phyloP scores from a whole-genome alignment of 2,797 vertebrate genomes.

The Jordanella pulchra region DNA sequence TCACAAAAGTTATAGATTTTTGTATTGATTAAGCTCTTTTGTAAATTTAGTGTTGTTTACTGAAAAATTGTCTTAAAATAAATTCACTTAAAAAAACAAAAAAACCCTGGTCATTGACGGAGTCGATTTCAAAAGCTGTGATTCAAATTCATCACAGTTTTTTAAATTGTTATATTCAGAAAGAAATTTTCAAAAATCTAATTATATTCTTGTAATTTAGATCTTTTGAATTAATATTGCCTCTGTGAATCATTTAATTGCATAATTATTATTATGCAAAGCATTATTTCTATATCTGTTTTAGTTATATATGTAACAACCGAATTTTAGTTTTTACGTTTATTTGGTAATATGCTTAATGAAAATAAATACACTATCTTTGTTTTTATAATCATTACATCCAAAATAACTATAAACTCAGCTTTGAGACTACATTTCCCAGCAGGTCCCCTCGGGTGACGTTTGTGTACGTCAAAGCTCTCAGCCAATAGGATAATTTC shows the following conservation, averaged over 20 bases:
- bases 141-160: background rate
- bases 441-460: conserved; percentile 7
- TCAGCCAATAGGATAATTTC: conserved; percentile 56
- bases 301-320: no score
- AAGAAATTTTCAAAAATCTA: background rate
- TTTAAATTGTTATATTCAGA: no score
- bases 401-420: background rate
- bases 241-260: background rate
- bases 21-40: background rate
- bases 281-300: no score
- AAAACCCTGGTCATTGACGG: background rate
- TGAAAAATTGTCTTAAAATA: background rate
- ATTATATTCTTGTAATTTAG: background rate
- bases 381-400: background rate
- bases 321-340: background rate
- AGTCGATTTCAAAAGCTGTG: background rate
- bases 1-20: background rate
- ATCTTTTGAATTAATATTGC: background rate
- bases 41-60: background rate
- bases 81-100: background rate
- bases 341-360: background rate
- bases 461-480: fast-evolving
- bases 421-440: conserved; percentile 57
- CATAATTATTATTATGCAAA: background rate
- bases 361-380: background rate